Evolutionary conservation across 2,888 invertebrate species (phyloP), one percentile per base, ranked within the genome.

Genomic region (Pinctada fucata): DNA sequence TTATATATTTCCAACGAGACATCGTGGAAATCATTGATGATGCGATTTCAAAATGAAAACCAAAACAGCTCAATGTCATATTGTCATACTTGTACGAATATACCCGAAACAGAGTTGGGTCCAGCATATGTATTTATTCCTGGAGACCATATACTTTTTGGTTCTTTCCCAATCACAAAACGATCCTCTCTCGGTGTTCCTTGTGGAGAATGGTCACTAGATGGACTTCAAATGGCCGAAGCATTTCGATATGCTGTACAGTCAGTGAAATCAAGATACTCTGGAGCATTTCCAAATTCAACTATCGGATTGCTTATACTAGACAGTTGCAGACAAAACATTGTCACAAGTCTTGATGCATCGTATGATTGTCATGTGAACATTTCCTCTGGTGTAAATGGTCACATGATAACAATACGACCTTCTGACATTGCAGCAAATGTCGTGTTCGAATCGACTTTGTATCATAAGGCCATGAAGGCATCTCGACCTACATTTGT

Each of bases 81-180:
- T 31, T 31, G 31, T 31, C 31, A 31, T 31, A 31, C 31, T 31
- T 31, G 31, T 31, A 31, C 31, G 31, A 31, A 31, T 31, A 31
- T 31, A 31, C 1, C 31, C 31, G 31, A 31, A 31, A 31, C 31
- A 31, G 31, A 31, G 1, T 31, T 31, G 31, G 31, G 31, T 31
- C 31, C 31, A 31, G 31, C 31, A 31, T 31, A 31, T 31, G 31
- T 31, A 31, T 31, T 31, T 31, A 31, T 31, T 31, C 31, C 31
- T 31, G 31, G 31, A 31, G 31, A 31, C 31, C 31, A 31, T 31
- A 31, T 31, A 31, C 31, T 31, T 31, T 31, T 31, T 4, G 86
- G 83, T 4, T 68, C 83, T 3, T 82, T 85, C 10, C 85, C 86
- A n/a, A 72, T 86, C 2, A 80, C 81, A 49, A 8, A 73, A 50